Evolutionary conservation across 2,797 vertebrate genomes (phyloP).

Genomic region (Mormyrus hasselquistii): DNA sequence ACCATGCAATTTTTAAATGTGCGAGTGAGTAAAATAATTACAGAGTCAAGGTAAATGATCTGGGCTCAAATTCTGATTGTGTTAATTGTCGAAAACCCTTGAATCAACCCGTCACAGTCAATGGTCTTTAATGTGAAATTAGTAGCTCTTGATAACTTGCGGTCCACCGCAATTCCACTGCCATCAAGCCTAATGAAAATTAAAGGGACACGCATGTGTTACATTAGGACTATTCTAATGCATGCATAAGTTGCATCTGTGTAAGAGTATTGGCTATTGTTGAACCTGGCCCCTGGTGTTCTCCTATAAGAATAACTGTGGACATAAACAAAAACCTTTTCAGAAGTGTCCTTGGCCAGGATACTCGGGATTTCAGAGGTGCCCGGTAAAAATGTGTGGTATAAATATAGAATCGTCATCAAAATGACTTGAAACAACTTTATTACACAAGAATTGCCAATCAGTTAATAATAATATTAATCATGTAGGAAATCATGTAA

Average conservation of each 20-base stretch:
- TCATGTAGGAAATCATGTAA: background rate
- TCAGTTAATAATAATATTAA: background rate
- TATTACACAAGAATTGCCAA: background rate
- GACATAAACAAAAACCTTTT: constrained; percentile 57
- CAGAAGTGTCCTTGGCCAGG: constrained; percentile 47
- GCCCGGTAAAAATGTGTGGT: background rate
- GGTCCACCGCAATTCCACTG: constrained; percentile 89
- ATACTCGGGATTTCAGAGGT: constrained; percentile 34
- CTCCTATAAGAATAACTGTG: constrained; percentile 44
- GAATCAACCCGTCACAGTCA: constrained; percentile 98
- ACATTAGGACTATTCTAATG: constrained; percentile 67
- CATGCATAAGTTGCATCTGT: constrained; percentile 41
- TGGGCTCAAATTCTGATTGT: constrained; percentile 99
- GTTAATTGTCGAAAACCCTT: constrained; percentile 99
- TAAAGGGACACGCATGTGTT: constrained; percentile 47
- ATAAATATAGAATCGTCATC: background rate
- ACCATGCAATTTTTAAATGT: constrained; percentile 59
- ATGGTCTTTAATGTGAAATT: constrained; percentile 99
- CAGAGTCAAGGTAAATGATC: constrained; percentile 97
- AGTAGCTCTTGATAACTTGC: constrained; percentile 99
- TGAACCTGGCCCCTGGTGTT: constrained; percentile 57
- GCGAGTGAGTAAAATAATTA: constrained; percentile 80
- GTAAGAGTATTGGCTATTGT: constrained; percentile 53
- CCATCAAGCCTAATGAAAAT: constrained; percentile 77
- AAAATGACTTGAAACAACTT: background rate